Evolutionary conservation across 2,797 vertebrate species (phyloP).

Genomic region (Premnoplex brunnescens): DNA sequence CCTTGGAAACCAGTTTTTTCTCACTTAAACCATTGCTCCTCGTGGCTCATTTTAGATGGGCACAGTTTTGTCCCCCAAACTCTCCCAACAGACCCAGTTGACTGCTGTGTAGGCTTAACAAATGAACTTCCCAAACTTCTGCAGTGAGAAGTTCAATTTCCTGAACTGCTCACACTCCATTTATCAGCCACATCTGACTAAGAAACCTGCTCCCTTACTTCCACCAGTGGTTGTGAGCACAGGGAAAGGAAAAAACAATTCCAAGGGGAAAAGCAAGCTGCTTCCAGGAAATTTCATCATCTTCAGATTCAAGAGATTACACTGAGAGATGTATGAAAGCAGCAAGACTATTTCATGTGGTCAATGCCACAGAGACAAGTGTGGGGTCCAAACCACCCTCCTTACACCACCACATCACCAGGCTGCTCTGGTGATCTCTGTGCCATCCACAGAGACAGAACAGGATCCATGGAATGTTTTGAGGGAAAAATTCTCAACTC

Average conservation of each 20-base stretch:
- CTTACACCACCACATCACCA: background rate
- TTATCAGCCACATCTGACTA: background rate
- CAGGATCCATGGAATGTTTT: background rate
- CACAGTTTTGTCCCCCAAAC: background rate
- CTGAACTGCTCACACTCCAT: background rate
- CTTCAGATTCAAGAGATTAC: background rate
- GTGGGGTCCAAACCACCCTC: background rate
- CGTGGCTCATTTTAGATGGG: background rate
- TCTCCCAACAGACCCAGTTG: background rate
- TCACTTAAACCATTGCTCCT: background rate
- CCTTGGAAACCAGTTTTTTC: background rate
- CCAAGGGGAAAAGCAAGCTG: background rate
- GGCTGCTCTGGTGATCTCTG: background rate
- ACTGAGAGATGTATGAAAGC: background rate
- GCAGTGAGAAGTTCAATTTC: background rate
- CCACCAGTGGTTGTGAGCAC: rapidly evolving
- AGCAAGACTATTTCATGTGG: background rate
- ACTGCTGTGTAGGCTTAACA: background rate
- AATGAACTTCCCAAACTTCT: background rate
- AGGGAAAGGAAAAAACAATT: background rate
- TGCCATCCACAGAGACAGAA: background rate
- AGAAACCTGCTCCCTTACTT: background rate
- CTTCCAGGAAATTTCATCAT: background rate
- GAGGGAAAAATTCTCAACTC: background rate
- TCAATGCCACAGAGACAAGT: background rate